A percentile compares a stretch with the other conserved stretches of the same genome.
These are phyloP conservation scores for Cantharis rufa DNA, from an alignment of 2,888 invertebrate genomes.

Conservation along the genomic window DNA sequence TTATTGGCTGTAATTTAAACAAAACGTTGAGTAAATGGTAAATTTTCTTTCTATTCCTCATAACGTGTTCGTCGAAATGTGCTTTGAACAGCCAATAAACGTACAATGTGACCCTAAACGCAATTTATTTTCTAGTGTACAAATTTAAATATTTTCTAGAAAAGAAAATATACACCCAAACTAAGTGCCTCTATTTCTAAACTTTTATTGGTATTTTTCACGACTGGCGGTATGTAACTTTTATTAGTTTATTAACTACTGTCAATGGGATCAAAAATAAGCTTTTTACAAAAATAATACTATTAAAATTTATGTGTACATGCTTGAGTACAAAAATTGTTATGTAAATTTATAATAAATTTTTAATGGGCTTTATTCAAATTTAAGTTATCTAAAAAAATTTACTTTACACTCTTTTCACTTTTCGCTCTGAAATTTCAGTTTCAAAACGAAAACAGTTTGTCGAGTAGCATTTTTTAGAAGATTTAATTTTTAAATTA, in stretches of 20 bases:
- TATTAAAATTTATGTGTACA: not conserved
- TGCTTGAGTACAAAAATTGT: not conserved
- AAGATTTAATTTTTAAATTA: not conserved
- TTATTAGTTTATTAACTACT: not conserved
- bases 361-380: not conserved
- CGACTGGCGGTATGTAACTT: not conserved
- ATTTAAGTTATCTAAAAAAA: not conserved
- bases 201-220: not conserved
- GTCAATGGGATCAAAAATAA: not conserved
- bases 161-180: not conserved
- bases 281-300: not conserved
- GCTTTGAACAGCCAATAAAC: not conserved
- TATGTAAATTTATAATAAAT: not conserved
- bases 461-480: not conserved
- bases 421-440: not conserved
- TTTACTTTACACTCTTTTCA: not conserved
- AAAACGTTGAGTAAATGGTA: not conserved
- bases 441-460: not conserved
- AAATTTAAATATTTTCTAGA: not conserved
- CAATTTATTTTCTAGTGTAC: not conserved
- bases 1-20: not conserved
- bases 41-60: not conserved
- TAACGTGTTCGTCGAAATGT: not conserved
- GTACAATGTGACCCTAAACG: not conserved
- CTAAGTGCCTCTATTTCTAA: not conserved